These are phyloP conservation scores for Centroberyx gerrardi DNA, from an alignment of 2,797 vertebrate genomes.

Conservation along the genomic window DNA sequence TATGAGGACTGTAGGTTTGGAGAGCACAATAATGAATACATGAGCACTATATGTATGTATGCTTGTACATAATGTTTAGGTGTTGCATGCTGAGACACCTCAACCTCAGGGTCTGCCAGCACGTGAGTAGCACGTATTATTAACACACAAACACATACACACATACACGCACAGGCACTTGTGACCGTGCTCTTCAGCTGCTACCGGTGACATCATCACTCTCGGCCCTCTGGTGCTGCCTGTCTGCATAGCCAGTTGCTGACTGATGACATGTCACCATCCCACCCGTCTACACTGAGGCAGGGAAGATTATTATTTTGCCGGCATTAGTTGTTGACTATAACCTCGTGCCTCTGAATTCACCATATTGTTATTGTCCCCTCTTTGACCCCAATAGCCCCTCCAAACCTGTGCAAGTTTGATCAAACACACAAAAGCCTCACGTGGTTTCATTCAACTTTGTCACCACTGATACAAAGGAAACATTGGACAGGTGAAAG, in stretches of 20 bases:
- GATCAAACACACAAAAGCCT: too few species aligned
- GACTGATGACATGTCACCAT: conserved; percentile 36
- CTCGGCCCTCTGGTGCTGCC: conserved; percentile 5
- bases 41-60: background rate
- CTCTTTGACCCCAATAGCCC: too few species aligned
- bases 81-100: background rate
- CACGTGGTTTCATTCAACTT: too few species aligned
- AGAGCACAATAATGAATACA: background rate
- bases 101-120: background rate
- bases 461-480: too few species aligned
- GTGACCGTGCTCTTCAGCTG: conserved; percentile 35
- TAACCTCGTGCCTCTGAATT: too few species aligned
- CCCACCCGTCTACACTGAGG: conserved; percentile 2
- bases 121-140: background rate
- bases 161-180: conserved; percentile 19
- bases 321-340: background rate
- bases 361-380: too few species aligned
- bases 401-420: too few species aligned
- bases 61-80: too few species aligned
- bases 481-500: too few species aligned
- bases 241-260: conserved; percentile 29
- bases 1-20: conserved; percentile 2
- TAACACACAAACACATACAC: conserved; percentile 26
- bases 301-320: conserved; percentile 3
- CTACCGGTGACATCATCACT: conserved; percentile 44